Conservation (phyloP, 2,888 invertebrate species). For the Bhutanitis thaidina region DNA sequence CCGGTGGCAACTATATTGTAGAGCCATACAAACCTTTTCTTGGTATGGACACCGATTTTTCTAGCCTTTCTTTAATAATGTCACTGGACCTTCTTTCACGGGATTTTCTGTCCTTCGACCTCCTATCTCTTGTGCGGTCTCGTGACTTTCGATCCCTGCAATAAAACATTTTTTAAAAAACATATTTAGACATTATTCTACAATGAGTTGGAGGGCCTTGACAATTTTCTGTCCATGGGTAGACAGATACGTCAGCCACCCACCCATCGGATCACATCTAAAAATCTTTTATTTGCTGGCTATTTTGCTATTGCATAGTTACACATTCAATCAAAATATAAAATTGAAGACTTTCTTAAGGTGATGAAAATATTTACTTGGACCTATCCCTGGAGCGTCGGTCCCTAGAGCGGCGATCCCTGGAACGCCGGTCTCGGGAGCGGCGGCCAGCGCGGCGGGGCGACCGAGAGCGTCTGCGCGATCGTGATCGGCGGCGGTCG, state of each 20-base stretch:
- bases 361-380: constrained; percentile 38
- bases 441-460: constrained; percentile 59
- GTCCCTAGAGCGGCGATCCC: constrained; percentile 61
- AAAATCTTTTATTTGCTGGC: too few species aligned
- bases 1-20: too few species aligned
- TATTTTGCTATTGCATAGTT: too few species aligned
- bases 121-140: constrained; percentile 57
- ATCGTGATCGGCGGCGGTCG: constrained; percentile 64
- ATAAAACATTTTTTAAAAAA: too few species aligned
- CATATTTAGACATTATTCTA: too few species aligned
- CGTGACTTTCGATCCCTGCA: constrained; percentile 67
- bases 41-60: constrained; percentile 71
- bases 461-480: constrained; percentile 61
- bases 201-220: too few species aligned
- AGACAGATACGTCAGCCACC: too few species aligned
- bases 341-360: too few species aligned
- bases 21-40: constrained; percentile 52
- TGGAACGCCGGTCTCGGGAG: constrained; percentile 56
- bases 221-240: too few species aligned
- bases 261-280: too few species aligned
- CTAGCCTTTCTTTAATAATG: constrained; percentile 67
- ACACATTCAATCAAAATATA: too few species aligned
- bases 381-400: constrained; percentile 60
- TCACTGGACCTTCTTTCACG: constrained; percentile 71
- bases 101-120: constrained; percentile 70